Base-by-base conservation (phyloP, 1,140 invertebrate genomes). In the Hesperophylax magnus region DNA sequence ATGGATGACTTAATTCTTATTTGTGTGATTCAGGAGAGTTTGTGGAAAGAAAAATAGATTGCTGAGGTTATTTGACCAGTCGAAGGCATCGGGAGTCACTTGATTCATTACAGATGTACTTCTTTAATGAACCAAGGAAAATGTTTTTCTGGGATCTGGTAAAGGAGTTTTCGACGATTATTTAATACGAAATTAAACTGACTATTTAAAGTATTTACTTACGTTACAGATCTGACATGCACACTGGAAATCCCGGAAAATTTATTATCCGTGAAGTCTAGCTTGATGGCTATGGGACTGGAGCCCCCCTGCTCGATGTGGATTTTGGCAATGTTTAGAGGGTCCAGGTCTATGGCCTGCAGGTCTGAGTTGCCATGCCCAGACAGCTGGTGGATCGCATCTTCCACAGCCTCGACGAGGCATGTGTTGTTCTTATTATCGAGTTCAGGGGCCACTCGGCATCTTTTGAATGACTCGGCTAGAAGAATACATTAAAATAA, bases 391-490 rank as follows among this genome's bases (percentile, higher is more conserved):
- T 52, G 17, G 6, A 84, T 71, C 9, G 81, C 67, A 20, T 79
- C 63, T 7, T 81, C 20, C 6, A 84, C 20, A 2, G 81, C 81
- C 0, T 80, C 52, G 11, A 11, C 77, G 3, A 84, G 58, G 17
- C 83, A 84, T 22, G 82, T 69, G 63, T 82, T 84, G 7, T 34
- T 34, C 24, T 84, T 84, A 53, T 81, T 77, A 71, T 85, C 81
- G 27, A 79, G 22, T 63, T 78, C 78, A 9, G 80, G 69, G 67
- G 83, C 47, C 4, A 85, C 79, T 78, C 82, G 69, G 39, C 81
- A 84, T 65, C 84, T 60, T 56, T 75, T 47, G 54, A 83, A 83
- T 4, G 75, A 60, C 58, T 27, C 18, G 2, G 84, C 82, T 83
- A 72, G 18, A 82, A 81, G 3, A 9, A 39, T 39, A 7, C 9